Evolutionary conservation across 2,797 vertebrate species (phyloP), one percentile per base, ranked within the genome.

Genomic region (Kryptolebias ocellatus): DNA sequence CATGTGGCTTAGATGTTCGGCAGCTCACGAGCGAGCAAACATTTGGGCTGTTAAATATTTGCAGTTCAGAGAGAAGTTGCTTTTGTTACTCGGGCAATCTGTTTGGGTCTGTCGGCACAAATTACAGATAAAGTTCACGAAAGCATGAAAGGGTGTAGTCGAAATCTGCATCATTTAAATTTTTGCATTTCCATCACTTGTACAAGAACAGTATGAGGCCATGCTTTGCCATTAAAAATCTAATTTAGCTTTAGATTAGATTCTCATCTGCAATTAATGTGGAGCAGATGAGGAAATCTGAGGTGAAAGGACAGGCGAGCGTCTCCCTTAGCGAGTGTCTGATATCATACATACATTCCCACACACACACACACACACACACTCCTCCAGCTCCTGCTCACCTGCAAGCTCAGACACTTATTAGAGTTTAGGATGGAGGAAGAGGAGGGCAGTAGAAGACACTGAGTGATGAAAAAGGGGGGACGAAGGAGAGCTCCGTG

Each of bases 251-350:
- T 70, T 42, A 39, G 54, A 68, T 81, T 16, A 74, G 85, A 86
- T 85, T 79, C 74, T 53, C 70, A 81, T 90, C 82, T 83, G 55
- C 83, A 87, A 90, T 90, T 87, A 86, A 61, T 46, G 10, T 8
- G 28, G 28, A 80, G 70, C 61, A 74, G 55, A 76, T 9, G 20
- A 79, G 74, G 64, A 70, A 82, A 90, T 64, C 64, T 58, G 79
- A 44, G 78, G 75, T 80, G 72, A 79, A 50, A 16, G 34, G 66
- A 56, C 4, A 51, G 50, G 20, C 1, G 15, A 50, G 70, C 63
- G 4, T 57, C 56, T 76, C 54, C 2, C 8, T 51, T 34, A 76
- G 70, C 76, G 18, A 54, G 70, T 77, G 49, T 53, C 52, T 10
- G 15, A 71, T 79, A 72, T 79, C 62, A 6, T 52, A 65, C 20